Base-by-base conservation (phyloP, 2,113 vertebrate species). In the Cichladusa arquata region DNA sequence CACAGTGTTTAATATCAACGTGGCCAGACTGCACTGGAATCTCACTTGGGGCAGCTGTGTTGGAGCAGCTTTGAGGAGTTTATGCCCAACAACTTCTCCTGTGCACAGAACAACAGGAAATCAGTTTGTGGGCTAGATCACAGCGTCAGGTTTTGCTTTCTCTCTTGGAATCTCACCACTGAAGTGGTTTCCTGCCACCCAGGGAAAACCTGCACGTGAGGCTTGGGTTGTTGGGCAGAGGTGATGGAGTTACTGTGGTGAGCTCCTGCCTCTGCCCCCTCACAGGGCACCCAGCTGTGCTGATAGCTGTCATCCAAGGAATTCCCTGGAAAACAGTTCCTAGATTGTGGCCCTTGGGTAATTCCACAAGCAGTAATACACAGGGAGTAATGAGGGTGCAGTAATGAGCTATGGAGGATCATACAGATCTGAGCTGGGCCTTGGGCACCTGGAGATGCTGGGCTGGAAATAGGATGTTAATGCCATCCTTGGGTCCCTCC, bases 261-360 rank as follows among this genome's bases (percentile, higher is more conserved):
- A 72, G 28, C 26, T 79, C 4, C 6, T 69, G 69, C 57, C 82
- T 62, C 45, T 78, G 61, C 40, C 13, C 0, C 31, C 25, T 53
- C 66, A 3, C 11, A 5, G 82, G 73, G 3, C 34, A n/a, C 33
- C 36, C 15, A 1, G 64, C 8, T 13, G 14, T 28, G 1, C 7
- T 36, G 40, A n/a, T 14, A 51, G 57, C 1, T 42, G 34, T 64
- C 28, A 24, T 33, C 61, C 47, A 16, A 82, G 82, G 69, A 82
- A 53, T 48, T 92, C 80, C 83, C 93, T 96, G n/a, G 91, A 88
- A 82, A 90, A 81, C 48, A 12, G 10, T 67, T 93, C 92, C 88
- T 71, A 44, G 81, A 48, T 38, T 17, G 42, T 61, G 67, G 44
- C 77, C 67, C 62, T 51, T 11, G 45, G 40, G 77, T 83, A 33